These are phyloP conservation scores for Myiagra hebetior DNA, from an alignment of 2,113 vertebrate species.

Conservation along the genomic window DNA sequence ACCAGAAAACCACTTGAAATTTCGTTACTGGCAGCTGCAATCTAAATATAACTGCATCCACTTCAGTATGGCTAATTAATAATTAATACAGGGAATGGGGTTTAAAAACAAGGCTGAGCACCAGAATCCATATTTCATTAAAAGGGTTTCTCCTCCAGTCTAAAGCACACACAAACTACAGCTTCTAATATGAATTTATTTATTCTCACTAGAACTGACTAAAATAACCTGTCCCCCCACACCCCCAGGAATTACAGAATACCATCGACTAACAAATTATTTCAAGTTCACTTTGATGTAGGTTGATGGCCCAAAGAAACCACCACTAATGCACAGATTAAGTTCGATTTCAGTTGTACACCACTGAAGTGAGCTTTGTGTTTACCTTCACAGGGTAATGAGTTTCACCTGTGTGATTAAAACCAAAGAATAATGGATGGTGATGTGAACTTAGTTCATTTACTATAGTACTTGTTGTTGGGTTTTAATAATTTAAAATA, in stretches of 20 bases:
- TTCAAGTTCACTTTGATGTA: background rate
- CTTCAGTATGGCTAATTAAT: slow-evolving; percentile 28
- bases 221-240: background rate
- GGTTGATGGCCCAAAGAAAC: background rate
- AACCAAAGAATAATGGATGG: slow-evolving; percentile 19
- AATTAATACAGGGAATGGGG: background rate
- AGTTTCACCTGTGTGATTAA: slow-evolving; percentile 50
- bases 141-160: background rate
- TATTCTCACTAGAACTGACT: background rate
- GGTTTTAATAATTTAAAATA: slow-evolving; percentile 44
- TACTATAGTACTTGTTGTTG: slow-evolving; percentile 9
- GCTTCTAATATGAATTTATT: background rate
- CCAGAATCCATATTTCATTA: background rate
- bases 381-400: slow-evolving; percentile 8
- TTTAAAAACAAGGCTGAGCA: slow-evolving; percentile 19
- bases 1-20: slow-evolving; percentile 7
- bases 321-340: background rate
- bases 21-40: slow-evolving; percentile 38
- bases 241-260: background rate
- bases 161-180: background rate
- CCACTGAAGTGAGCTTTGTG: background rate
- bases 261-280: background rate
- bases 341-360: background rate
- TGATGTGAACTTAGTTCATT: slow-evolving; percentile 26
- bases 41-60: slow-evolving; percentile 49